Base-by-base conservation (phyloP, 2,888 invertebrate genomes). In the Phaonia tiefii region DNA sequence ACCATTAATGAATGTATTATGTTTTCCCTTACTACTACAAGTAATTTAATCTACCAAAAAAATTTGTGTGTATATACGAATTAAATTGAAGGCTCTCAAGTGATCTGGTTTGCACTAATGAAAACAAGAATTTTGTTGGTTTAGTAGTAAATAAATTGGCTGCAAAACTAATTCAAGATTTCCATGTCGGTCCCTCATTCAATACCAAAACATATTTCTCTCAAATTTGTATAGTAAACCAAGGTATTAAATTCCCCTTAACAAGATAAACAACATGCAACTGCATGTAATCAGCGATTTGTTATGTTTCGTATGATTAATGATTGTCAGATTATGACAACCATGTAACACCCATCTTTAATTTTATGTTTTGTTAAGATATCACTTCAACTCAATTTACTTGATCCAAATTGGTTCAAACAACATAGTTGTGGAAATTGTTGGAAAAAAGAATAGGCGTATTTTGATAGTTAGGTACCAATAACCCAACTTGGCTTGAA, bases 341-440 rank as follows among this genome's bases (percentile, higher is more conserved):
- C 20, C 8, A n/a, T n/a, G 51, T 15, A 5, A 49, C 49, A 49
- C 2, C 17, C 15, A 1, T 31, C 51, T 20, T 31, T 31, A 5
- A 31, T 31, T 31, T 3, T 31, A 31, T 31, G 8, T 5, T 51
- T 51, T 17, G 51, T 8, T 51, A 22, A 31, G 8, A 31, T 5
- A 31, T 31, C 31, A 74, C 66, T 71, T 42, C 42, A 58, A 46
- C 26, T 44, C 60, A 37, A 75, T 71, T 72, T 56, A 51, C 60
- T 71, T 71, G 56, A 49, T 78, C 75, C n/a, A 56, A 72, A 5
- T 78, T 81, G 13, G 39, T 67, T 17, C 7, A 56, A 75, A 44
- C 39, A 44, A 60, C 46, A 26, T 54, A 66, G 51, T 37, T 74
- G 51, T 15, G 66, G 54, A 66, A 58, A 39, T n/a, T 69, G 58